Evolutionary conservation across 2,797 vertebrate species (phyloP).

Genomic region (Spizella passerina): DNA sequence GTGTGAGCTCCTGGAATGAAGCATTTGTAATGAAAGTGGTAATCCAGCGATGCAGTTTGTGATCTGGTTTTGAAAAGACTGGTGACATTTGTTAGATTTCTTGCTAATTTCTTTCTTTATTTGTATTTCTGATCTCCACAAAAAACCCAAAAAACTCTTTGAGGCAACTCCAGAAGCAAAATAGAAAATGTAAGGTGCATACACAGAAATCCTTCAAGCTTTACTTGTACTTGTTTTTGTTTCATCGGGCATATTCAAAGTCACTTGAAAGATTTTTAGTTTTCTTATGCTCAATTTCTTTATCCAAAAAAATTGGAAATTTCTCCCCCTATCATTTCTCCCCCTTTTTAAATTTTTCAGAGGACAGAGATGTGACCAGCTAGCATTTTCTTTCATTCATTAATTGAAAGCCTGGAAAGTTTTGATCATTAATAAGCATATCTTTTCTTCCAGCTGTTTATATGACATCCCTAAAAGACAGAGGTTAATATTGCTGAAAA

Average conservation of each 20-base stretch:
- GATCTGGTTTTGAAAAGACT: neutral
- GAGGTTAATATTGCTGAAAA: neutral
- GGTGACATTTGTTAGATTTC: neutral
- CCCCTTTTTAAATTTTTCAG: neutral
- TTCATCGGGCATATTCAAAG: neutral
- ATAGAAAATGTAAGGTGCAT: neutral
- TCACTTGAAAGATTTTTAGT: neutral
- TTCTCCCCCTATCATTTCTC: neutral
- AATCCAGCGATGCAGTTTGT: neutral
- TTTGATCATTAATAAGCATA: neutral
- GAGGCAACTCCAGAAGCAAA: neutral
- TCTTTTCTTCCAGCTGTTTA: neutral
- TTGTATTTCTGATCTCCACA: neutral
- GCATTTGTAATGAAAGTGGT: neutral
- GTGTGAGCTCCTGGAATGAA: neutral
- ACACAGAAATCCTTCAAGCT: neutral
- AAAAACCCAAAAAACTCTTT: neutral
- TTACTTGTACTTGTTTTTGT: neutral
- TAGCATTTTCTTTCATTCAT: rapidly evolving
- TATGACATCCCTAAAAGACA: neutral
- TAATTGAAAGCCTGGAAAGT: neutral
- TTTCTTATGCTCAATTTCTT: neutral
- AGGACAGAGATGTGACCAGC: neutral
- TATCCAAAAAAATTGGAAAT: neutral
- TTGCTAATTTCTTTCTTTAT: neutral